phyloP scores from a whole-genome alignment of 92 coral and sea anemone genomes.

The Heteractis magnifica region DNA sequence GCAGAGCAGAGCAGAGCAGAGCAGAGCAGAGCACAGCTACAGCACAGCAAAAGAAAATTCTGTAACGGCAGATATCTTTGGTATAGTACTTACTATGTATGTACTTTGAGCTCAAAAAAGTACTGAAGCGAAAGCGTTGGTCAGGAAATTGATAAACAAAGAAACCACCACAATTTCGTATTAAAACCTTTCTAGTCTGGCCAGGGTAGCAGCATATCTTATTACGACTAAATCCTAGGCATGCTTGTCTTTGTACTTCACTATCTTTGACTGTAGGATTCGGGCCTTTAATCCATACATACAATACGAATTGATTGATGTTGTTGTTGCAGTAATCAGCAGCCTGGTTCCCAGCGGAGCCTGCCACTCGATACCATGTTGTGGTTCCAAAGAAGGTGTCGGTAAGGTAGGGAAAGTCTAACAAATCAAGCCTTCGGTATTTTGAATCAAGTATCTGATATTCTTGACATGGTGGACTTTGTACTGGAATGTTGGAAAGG shows the following conservation, averaged over 20 bases:
- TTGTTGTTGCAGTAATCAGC: neutral
- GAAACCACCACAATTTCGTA: conserved; percentile 28
- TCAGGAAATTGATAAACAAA: conserved; percentile 17
- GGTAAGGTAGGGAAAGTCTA: neutral
- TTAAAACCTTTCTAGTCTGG: neutral
- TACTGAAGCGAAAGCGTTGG: neutral
- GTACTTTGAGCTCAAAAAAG: neutral
- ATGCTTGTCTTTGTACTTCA: conserved; percentile 5
- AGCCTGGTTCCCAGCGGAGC: conserved; percentile 16
- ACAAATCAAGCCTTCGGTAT: conserved; percentile 5
- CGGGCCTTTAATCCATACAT: conserved; percentile 27
- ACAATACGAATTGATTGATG: neutral
- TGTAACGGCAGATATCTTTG: too few relatives aligned
- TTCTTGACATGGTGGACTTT: neutral
- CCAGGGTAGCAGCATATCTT: neutral
- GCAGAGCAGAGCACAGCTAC: too few relatives aligned
- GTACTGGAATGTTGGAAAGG: neutral
- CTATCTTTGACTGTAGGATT: conserved; percentile 20
- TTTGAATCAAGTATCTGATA: conserved; percentile 15
- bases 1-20: neutral
- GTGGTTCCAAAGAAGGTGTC: conserved; percentile 8
- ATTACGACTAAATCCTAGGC: neutral
- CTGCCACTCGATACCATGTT: conserved; percentile 24
- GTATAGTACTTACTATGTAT: conserved; percentile 13
- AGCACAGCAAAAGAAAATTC: too few relatives aligned